Conservation (phyloP, 1,140 invertebrate species). For the fruit fly (Drosophila melanogaster) region DNA sequence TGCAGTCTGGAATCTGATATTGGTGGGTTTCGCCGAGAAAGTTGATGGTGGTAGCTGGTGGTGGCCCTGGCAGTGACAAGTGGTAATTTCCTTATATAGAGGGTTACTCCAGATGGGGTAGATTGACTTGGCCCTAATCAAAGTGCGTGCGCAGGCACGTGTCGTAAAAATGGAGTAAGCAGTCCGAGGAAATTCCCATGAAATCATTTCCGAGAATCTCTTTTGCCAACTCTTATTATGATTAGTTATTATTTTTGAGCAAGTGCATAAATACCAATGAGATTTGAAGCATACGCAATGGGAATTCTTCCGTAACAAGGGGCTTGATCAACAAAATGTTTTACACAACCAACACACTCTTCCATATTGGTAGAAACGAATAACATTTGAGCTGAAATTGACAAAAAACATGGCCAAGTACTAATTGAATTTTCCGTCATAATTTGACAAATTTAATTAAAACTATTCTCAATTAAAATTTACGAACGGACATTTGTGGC, state of each 20-base stretch:
- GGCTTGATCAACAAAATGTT: not conserved
- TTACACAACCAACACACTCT: not conserved
- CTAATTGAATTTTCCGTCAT: constrained; percentile 64
- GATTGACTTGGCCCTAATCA: constrained; percentile 61
- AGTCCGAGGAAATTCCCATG: constrained; percentile 59
- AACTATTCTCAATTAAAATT: constrained; percentile 70
- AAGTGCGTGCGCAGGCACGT: constrained; percentile 71
- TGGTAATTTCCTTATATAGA: constrained; percentile 14
- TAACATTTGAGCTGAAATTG: constrained; percentile 56
- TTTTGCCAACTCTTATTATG: constrained; percentile 64
- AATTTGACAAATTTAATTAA: constrained; percentile 80
- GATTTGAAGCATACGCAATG: constrained; percentile 56
- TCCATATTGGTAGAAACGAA: constrained; percentile 4
- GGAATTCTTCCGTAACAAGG: constrained; percentile 34
- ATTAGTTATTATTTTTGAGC: constrained; percentile 75
- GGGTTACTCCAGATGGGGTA: constrained; percentile 34
- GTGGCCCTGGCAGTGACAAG: constrained; percentile 27
- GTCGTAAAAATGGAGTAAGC: constrained; percentile 46
- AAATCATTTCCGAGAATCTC: constrained; percentile 66
- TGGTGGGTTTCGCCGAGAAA: constrained; percentile 45
- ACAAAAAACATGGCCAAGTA: constrained; percentile 14
- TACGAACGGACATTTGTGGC: constrained; percentile 64
- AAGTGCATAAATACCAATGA: constrained; percentile 73
- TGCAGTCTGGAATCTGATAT: constrained; percentile 65
- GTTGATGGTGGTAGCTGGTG: constrained; percentile 26